phyloP scores from a whole-genome alignment of 2,888 invertebrate genomes.

The Sarcophaga rosellei region DNA sequence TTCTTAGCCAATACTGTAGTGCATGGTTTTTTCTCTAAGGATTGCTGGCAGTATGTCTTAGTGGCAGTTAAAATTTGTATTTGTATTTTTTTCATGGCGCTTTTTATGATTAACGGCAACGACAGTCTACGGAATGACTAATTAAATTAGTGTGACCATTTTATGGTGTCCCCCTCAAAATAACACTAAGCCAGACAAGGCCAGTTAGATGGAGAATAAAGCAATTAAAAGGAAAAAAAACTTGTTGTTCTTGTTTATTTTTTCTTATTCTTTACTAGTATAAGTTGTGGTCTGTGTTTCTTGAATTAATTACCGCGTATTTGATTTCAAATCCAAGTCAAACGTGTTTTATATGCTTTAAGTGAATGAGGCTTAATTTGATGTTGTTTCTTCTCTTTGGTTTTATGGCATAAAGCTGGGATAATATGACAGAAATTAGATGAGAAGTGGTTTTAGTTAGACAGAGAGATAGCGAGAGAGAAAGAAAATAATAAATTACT shows the following conservation, averaged over 20 bases:
- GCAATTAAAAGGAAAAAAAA: neutral
- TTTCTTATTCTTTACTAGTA: neutral
- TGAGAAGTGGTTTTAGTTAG: too few relatives aligned
- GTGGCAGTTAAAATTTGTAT: neutral
- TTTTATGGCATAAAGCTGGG: too few relatives aligned
- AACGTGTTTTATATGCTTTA: neutral
- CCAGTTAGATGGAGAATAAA: neutral
- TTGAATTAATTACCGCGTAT: neutral
- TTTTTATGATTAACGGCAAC: conserved; percentile 52
- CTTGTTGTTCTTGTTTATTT: neutral
- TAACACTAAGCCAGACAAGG: neutral
- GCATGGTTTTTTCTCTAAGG: neutral
- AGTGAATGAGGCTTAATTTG: too few relatives aligned
- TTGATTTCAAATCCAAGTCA: neutral
- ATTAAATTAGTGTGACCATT: conserved; percentile 51
- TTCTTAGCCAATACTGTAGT: neutral
- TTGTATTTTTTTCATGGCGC: conserved; percentile 45
- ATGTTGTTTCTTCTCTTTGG: too few relatives aligned
- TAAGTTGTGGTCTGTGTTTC: neutral
- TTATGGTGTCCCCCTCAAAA: neutral
- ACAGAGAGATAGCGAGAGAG: too few relatives aligned
- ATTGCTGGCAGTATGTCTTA: neutral
- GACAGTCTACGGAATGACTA: conserved; percentile 40
- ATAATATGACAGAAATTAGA: too few relatives aligned
- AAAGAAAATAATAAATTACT: too few relatives aligned